Conservation (phyloP, 2,113 vertebrate genomes). For the Gulo gulo region DNA sequence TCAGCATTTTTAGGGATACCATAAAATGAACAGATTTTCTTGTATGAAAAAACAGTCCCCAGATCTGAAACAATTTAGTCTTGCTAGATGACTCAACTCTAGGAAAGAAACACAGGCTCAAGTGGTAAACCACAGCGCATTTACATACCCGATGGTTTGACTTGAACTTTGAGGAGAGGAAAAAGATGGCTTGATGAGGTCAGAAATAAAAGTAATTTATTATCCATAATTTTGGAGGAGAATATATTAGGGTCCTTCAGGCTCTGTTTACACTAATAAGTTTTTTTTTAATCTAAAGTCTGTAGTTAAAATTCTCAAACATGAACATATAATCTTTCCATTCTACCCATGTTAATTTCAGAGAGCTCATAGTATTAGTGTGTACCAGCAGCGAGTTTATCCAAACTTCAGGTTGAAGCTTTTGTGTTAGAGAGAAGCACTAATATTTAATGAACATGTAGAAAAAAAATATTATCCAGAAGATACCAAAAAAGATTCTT, state of each 20-base stretch:
- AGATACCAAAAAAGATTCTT: neutral
- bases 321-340: neutral
- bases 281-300: neutral
- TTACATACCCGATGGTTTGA: neutral
- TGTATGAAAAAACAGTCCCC: neutral
- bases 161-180: constrained; percentile 9
- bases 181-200: neutral
- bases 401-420: neutral
- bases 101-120: neutral
- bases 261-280: neutral
- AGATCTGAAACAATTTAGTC: constrained; percentile 20
- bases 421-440: neutral
- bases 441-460: constrained; percentile 18
- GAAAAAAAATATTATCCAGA: constrained; percentile 10
- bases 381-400: neutral
- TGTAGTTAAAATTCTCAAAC: constrained; percentile 1
- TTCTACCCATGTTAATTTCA: neutral
- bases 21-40: neutral
- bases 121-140: neutral
- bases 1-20: neutral
- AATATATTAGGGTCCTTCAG: neutral
- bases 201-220: neutral
- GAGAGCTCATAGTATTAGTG: neutral
- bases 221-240: neutral
- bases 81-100: constrained; percentile 50